Evolutionary conservation across 2,113 vertebrate genomes (phyloP).

Genomic region (human (Homo sapiens)): DNA sequence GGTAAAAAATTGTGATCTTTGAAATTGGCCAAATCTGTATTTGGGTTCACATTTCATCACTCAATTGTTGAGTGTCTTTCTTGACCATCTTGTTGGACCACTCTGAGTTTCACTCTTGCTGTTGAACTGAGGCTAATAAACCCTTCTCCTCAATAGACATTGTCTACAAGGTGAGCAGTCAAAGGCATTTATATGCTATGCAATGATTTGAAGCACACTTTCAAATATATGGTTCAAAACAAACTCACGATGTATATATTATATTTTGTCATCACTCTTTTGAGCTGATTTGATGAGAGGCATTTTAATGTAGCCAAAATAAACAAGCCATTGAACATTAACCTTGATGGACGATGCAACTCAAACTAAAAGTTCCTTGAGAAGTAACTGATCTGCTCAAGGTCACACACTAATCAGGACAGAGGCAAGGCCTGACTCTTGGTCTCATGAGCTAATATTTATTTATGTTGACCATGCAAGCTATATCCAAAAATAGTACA

Average conservation of each 20-base stretch:
- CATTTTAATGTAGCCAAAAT: neutral
- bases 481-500: neutral
- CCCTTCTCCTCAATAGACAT: neutral
- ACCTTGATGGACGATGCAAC: neutral
- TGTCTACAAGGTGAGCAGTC: neutral
- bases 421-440: neutral
- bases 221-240: neutral
- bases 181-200: neutral
- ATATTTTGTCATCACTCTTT: neutral
- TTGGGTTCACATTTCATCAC: neutral
- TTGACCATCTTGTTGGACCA: neutral
- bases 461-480: neutral
- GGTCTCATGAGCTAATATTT: neutral
- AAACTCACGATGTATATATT: neutral
- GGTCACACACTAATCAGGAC: neutral
- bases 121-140: neutral
- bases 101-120: neutral
- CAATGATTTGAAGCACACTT: neutral
- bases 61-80: neutral
- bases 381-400: neutral
- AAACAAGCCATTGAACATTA: neutral
- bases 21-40: neutral
- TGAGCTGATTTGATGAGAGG: neutral
- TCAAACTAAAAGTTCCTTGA: neutral
- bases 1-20: neutral